A percentile compares a stretch with the other conserved stretches of the same genome.
phyloP scores from a whole-genome alignment of 2,797 vertebrate species.

The Chelmon rostratus region DNA sequence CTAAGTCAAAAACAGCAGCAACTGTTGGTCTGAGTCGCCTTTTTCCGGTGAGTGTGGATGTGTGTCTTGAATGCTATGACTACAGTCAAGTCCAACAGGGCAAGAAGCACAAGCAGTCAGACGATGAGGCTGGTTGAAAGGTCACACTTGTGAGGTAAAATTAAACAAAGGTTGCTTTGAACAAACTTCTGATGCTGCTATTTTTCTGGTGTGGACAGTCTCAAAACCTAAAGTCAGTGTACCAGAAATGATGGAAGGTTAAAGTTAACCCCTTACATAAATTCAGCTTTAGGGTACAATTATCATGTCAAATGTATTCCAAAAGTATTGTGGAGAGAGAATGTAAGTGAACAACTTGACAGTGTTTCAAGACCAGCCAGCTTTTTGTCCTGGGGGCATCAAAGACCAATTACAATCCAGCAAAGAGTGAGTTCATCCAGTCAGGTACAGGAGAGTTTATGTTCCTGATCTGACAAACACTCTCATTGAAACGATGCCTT shows the following conservation, averaged over 20 bases:
- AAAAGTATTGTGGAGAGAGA: background rate
- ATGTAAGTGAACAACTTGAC: background rate
- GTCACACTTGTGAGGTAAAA: background rate
- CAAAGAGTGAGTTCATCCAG: background rate
- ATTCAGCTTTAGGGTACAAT: background rate
- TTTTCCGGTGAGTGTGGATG: slow-evolving; percentile 1
- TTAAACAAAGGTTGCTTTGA: background rate
- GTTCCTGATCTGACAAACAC: background rate
- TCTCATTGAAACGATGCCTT: background rate
- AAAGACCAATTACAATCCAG: background rate
- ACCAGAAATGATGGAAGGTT: no score
- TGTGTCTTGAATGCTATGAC: background rate
- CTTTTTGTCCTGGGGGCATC: background rate
- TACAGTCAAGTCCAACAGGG: background rate
- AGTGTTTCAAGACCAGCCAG: background rate
- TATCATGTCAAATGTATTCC: background rate
- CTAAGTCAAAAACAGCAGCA: background rate
- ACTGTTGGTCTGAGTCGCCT: no score
- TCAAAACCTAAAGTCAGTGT: no score
- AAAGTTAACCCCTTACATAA: no score
- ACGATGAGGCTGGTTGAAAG: background rate
- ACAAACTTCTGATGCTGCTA: background rate
- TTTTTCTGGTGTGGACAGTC: background rate
- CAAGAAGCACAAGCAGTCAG: background rate
- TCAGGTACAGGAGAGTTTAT: background rate